Evolutionary conservation across 2,797 vertebrate species (phyloP).

Genomic region (Limnodromus scolopaceus): DNA sequence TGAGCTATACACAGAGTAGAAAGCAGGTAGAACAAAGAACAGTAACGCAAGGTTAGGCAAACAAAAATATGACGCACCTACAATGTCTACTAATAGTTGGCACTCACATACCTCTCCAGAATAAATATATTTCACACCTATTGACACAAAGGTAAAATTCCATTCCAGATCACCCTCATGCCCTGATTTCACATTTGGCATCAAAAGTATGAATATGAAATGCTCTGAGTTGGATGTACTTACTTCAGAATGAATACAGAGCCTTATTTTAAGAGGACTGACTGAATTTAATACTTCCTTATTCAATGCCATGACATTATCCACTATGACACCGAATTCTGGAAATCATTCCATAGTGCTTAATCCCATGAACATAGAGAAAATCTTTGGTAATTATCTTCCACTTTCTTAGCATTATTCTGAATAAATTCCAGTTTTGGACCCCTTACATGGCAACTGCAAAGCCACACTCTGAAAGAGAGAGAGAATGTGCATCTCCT

Average conservation of each 20-base stretch:
- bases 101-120: neutral
- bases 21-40: neutral
- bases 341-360: neutral
- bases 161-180: neutral
- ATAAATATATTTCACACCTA: neutral
- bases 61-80: neutral
- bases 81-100: neutral
- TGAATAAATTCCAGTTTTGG: neutral
- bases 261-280: neutral
- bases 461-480: neutral
- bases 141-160: neutral
- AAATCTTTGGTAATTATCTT: neutral
- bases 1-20: neutral
- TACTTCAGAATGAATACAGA: neutral
- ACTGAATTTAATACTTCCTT: neutral
- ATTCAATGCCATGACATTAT: neutral
- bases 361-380: neutral
- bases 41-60: neutral
- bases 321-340: neutral
- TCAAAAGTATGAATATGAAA: neutral
- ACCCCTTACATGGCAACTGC: neutral
- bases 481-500: fast-evolving
- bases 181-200: neutral
- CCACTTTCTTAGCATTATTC: neutral
- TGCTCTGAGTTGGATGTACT: neutral